A percentile compares a stretch with the other conserved stretches of the same genome.
These are phyloP conservation scores for Drosophila fungiperda DNA, from an alignment of 2,888 invertebrate genomes.

Conservation along the genomic window DNA sequence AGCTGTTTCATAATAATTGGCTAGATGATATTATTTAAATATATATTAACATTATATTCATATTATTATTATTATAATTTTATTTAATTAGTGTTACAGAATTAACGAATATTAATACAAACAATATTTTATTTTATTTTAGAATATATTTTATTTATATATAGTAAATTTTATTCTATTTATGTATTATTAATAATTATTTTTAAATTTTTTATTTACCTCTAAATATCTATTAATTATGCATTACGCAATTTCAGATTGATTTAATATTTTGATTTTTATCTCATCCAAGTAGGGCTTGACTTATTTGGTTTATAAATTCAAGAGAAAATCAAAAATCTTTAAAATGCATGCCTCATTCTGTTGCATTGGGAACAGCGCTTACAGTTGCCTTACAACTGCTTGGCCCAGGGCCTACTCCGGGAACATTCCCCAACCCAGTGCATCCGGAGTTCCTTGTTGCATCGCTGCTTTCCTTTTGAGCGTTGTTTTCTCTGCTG, in stretches of 20 bases:
- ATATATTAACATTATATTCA: background rate
- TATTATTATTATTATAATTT: background rate
- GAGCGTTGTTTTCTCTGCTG: constrained; percentile 1
- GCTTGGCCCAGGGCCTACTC: background rate
- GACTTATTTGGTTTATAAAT: background rate
- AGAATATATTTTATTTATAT: background rate
- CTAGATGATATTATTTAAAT: background rate
- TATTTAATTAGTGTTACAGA: too few species aligned
- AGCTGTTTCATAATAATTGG: background rate
- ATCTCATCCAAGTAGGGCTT: background rate
- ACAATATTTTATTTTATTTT: background rate
- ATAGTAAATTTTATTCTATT: background rate
- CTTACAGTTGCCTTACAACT: background rate
- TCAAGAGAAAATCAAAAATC: background rate
- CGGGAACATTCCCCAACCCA: background rate
- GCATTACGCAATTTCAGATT: background rate
- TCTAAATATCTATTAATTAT: background rate
- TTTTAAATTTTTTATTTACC: background rate
- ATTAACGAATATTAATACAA: background rate
- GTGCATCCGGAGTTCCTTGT: background rate
- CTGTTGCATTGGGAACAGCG: background rate
- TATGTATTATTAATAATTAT: background rate
- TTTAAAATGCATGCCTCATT: background rate
- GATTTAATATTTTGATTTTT: background rate
- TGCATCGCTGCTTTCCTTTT: background rate